Percentiles rank a stretch among this genome's conserved stretches.
phyloP scores from a whole-genome alignment of 2,888 invertebrate species.

The Zhengitettix transpicula region DNA sequence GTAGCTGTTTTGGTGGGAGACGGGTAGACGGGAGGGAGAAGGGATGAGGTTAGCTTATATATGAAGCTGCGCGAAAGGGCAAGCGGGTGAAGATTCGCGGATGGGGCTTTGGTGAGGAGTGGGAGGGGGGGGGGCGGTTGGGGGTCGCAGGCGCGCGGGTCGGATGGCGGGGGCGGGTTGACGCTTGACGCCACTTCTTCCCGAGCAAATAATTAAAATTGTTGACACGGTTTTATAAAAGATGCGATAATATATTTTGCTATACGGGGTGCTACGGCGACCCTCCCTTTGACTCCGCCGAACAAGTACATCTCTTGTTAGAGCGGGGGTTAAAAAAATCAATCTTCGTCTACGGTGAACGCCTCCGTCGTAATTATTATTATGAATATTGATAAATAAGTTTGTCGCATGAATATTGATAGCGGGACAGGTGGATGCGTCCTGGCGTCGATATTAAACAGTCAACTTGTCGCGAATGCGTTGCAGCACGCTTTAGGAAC shows the following conservation, averaged over 20 bases:
- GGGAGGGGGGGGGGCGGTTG: constrained; percentile 5
- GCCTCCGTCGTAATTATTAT: background rate
- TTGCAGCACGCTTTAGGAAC: background rate
- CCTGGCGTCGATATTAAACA: background rate
- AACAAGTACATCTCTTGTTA: background rate
- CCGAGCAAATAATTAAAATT: constrained; percentile 1
- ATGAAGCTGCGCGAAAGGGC: background rate
- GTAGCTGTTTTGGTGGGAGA: background rate
- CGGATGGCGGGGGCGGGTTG: background rate
- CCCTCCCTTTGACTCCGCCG: background rate
- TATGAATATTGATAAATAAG: background rate
- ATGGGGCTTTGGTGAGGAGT: background rate
- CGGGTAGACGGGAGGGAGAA: constrained; percentile 2
- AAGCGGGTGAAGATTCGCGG: constrained; percentile 10
- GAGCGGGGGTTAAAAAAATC: background rate
- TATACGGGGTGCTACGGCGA: background rate
- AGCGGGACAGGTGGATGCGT: background rate
- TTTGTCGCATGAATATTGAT: background rate
- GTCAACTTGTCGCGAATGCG: background rate
- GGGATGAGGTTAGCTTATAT: background rate
- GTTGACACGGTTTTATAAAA: constrained; percentile 1
- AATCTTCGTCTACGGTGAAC: background rate
- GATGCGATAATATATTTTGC: background rate
- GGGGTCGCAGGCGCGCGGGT: background rate
- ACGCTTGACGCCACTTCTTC: background rate